Percentiles rank a stretch among this genome's conserved stretches.
Evolutionary conservation across 2,888 invertebrate genomes (phyloP).

Genomic region (Eupithecia subumbrata): DNA sequence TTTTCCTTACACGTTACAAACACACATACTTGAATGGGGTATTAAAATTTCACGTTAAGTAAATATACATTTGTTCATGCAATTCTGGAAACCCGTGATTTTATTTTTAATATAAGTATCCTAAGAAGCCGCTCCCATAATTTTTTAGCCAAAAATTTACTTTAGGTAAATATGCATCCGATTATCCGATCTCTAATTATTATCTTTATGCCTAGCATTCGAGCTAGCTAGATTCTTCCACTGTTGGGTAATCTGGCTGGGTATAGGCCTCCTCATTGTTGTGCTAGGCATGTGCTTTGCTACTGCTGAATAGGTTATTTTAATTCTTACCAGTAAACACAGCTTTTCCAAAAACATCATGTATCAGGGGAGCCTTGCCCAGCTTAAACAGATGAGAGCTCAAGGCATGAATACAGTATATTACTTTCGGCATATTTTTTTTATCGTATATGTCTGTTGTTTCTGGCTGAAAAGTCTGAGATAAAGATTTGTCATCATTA

Average conservation of each 20-base stretch:
- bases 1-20: too few relatives aligned
- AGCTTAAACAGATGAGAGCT: slow-evolving; percentile 87
- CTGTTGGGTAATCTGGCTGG: neutral
- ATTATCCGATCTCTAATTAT: too few relatives aligned
- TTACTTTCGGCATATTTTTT: slow-evolving; percentile 90
- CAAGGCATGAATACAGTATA: slow-evolving; percentile 91
- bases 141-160: too few relatives aligned
- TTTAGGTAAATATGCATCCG: too few relatives aligned
- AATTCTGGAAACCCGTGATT: too few relatives aligned
- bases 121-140: too few relatives aligned
- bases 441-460: slow-evolving; percentile 92
- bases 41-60: too few relatives aligned
- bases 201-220: neutral
- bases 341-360: slow-evolving; percentile 90
- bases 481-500: slow-evolving; percentile 29
- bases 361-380: slow-evolving; percentile 89
- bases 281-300: neutral
- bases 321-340: slow-evolving; percentile 85
- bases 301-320: neutral
- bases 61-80: too few relatives aligned
- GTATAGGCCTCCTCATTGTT: neutral
- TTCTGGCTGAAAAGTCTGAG: slow-evolving; percentile 91
- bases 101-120: too few relatives aligned
- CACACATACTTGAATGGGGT: too few relatives aligned
- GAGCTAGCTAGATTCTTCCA: neutral